Base-by-base conservation (phyloP, 2,888 invertebrate species). In the Eristalinus sepulchralis region DNA sequence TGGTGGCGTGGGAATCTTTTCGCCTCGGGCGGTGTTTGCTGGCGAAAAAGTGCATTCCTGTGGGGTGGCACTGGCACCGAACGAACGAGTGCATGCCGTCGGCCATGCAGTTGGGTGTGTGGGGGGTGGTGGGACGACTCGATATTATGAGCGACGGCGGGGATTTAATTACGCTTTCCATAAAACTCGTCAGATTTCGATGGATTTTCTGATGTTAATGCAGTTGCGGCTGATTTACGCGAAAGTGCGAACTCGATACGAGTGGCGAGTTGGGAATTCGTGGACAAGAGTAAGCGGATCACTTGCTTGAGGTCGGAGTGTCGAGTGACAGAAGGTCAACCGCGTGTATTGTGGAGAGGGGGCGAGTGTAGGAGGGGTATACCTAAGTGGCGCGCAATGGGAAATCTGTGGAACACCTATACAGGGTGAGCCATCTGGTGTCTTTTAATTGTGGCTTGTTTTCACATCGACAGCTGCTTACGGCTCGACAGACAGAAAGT, bases 1-100 rank as follows among this genome's bases (percentile, higher is more conserved):
- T 82, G 67, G 76, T 63, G 83, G 77, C 85, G 85, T 86, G 85
- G 85, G 85, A 86, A 86, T 82, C 68, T 82, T 68, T 73, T 77
- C 68, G 78, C 39, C 73, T 64, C 62, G 59, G 62, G 34, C 53
- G 55, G 47, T 34, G 63, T 11, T 33, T 1, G 72, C 27, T 68
- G 62, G 67, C 71, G 76, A 33, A 76, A 75, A 68, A 72, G 17
- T 82, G 64, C 72, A 82, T 80, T 80, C 71, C 64, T 80, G 39
- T n/a, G 66, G 20, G 20, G 34, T 59, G 53, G 62, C 55, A 47
- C 47, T 17, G 8, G 59, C 62, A 27, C 27, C 27, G 22, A 60
- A 39, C 55, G n/a, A n/a, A 34, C 47, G 47, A 47, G 47, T 17
- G 17, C 47, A 47, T 47, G 17, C 47, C 47, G 47, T 47, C 47